Evolutionary conservation across 2,888 invertebrate species (phyloP), one percentile per base, ranked within the genome.

Genomic region (Conus canariensis): DNA sequence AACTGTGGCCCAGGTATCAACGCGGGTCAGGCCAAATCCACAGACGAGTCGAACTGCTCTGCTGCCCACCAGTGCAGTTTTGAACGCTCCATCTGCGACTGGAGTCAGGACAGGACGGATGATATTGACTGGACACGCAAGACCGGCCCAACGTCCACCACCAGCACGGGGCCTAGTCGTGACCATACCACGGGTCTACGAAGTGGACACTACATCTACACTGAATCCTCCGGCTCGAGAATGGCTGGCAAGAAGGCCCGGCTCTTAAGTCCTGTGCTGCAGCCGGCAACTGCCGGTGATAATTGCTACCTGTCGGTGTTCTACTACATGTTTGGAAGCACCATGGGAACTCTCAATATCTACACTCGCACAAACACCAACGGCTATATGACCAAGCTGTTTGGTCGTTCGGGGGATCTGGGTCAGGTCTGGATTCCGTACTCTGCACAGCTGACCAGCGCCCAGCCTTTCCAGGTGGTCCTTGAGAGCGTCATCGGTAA

Each of bases 1-100:
- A 95, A 95, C 90, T 95, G 95, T 93, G 95, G 95, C 14, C 95
- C 95, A 90, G 91, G 91, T 8, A 95, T 95, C 92, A 92, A 93
- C 25, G 93, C 92, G 87, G 95, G 94, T 91, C 92, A 93, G 89
- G 82, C 89, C 30, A 22, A 80, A 14, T 93, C 93, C 83, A 80
- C 91, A 2, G 19, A 83, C 58, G 82, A 83, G 56, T 56, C 22
- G 58, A n/a, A 83, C 22, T 94, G 94, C 85, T 83, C 91, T 0
- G 16, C 74, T n/a, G 91, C 93, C 12, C 91, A 93, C 30, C 90
- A 92, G n/a, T 95, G 96, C 88, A 92, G 92, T 67, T 96, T 96
- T 92, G 95, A 95, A 89, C 90, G 89, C 6, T 93, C 94, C 12
- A 82, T 95, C n/a, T 96, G 96, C 91, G 93, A 92, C 74, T 95